phyloP scores from a whole-genome alignment of 2,888 invertebrate species.

The Petrophora chlorosata region DNA sequence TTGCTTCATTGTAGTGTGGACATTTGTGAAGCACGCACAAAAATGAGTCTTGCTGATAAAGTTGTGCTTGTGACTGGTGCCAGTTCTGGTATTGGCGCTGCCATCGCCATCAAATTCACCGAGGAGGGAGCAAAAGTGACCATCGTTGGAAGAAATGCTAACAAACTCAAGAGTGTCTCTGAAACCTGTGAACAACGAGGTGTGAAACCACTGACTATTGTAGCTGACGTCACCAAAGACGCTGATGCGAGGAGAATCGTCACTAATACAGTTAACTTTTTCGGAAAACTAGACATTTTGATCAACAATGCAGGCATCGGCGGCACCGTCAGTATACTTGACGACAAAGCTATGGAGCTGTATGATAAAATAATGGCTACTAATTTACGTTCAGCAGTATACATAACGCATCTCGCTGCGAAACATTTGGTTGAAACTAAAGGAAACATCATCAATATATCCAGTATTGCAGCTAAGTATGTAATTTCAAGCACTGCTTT shows the following conservation, averaged over 20 bases:
- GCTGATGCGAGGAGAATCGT: slow-evolving; percentile 39
- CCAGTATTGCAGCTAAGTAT: slow-evolving; percentile 30
- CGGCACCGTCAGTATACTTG: slow-evolving; percentile 33
- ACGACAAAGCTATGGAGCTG: slow-evolving; percentile 38
- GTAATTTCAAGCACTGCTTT: slow-evolving; percentile 20
- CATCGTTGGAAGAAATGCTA: slow-evolving; percentile 43
- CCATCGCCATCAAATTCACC: slow-evolving; percentile 37
- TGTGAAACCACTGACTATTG: slow-evolving; percentile 38
- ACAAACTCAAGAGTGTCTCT: slow-evolving; percentile 37
- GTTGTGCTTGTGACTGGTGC: slow-evolving; percentile 44
- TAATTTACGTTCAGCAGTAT: slow-evolving; percentile 47
- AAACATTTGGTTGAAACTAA: slow-evolving; percentile 36
- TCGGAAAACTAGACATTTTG: slow-evolving; percentile 47
- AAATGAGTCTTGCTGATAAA: slow-evolving; percentile 43
- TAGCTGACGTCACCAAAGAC: slow-evolving; percentile 44
- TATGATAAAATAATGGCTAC: slow-evolving; percentile 43
- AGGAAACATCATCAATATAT: slow-evolving; percentile 43
- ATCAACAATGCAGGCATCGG: slow-evolving; percentile 49
- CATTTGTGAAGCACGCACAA: slow-evolving; percentile 2
- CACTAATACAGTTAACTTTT: slow-evolving; percentile 36
- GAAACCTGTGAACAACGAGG: slow-evolving; percentile 38
- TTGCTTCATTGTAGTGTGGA: background rate
- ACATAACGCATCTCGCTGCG: slow-evolving; percentile 41
- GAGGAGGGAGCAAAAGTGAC: slow-evolving; percentile 38
- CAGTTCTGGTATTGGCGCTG: slow-evolving; percentile 45